Evolutionary conservation across 2,888 invertebrate genomes (phyloP).

Genomic region (Drosophila kokeensis): DNA sequence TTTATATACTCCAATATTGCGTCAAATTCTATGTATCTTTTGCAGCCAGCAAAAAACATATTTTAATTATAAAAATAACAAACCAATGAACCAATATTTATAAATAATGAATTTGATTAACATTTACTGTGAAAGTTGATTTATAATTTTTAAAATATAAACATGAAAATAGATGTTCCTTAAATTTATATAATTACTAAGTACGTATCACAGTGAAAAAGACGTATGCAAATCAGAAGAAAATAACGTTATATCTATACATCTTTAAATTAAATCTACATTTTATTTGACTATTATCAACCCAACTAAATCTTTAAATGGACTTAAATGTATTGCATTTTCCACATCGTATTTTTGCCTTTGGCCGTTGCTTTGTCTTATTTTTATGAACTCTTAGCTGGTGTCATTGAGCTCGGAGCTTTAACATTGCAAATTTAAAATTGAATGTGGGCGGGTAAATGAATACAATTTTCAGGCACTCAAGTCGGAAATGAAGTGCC

Average conservation of each 20-base stretch:
- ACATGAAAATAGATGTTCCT: background rate
- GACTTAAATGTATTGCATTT: background rate
- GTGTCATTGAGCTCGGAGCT: constrained; percentile 20
- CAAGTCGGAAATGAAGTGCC: constrained; percentile 64
- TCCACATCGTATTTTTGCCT: background rate
- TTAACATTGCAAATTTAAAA: constrained; percentile 6
- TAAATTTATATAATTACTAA: background rate
- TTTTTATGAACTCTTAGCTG: background rate
- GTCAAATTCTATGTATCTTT: background rate
- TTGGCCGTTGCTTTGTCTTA: background rate
- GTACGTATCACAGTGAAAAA: background rate
- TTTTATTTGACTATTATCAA: background rate
- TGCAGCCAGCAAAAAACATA: background rate
- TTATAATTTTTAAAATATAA: background rate
- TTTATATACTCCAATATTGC: background rate
- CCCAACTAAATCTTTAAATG: background rate
- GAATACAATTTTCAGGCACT: constrained; percentile 57
- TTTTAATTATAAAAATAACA: background rate
- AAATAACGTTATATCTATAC: background rate
- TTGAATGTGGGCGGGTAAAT: constrained; percentile 19
- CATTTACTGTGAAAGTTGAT: background rate
- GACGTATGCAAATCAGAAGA: background rate
- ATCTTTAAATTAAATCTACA: background rate
- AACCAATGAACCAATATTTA: background rate
- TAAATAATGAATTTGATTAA: background rate